Base-by-base conservation (phyloP, 1,140 invertebrate genomes). In the Atta texana region DNA sequence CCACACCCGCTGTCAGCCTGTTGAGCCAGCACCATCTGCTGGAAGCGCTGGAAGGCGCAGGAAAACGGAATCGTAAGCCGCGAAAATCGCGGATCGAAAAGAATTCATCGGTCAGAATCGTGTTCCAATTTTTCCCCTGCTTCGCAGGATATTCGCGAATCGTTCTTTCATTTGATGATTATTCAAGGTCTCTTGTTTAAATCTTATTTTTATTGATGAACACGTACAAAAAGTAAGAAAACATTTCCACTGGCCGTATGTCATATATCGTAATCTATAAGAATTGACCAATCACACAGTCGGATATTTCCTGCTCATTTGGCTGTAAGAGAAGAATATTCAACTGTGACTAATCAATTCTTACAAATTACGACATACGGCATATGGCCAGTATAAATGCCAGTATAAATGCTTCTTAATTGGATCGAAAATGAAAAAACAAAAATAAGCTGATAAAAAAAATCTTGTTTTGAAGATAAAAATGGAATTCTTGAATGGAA, bases 1-100 rank as follows among this genome's bases (percentile, higher is more conserved):
- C 91, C 91, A 92, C 91, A 92, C 91, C 91, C 91, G 91, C 39
- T 8, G 61, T 2, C 18, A 77, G 6, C 71, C 81, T 44, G 39
- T 10, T 44, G 39, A 77, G 10, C 71, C 81, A 85, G 57, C 81
- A 69, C 78, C 86, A 86, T 88, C 91, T 90, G 74, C 55, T 64
- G 85, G 53, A 72, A 31, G 55, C 18, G 21, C 49, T 51, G 49
- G 49, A 51, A 39, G n/a, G 34, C 18, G 34, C 18, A 14, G 34
- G 18, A 12, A 28, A 61, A 28, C 49, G 8, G 28, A 44, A 21
- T n/a, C 0, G 18, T 16, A 34, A 49, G 16, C 21, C 31, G 39
- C 18, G 66, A 59, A 49, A 28, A 16, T 80, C n/a, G 61, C 14
- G 24, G 24, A 51, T 31, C 14, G 49, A 44, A 53, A 72, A 57